Base-by-base conservation (phyloP, 2,797 vertebrate species). In the Crotalus adamanteus region DNA sequence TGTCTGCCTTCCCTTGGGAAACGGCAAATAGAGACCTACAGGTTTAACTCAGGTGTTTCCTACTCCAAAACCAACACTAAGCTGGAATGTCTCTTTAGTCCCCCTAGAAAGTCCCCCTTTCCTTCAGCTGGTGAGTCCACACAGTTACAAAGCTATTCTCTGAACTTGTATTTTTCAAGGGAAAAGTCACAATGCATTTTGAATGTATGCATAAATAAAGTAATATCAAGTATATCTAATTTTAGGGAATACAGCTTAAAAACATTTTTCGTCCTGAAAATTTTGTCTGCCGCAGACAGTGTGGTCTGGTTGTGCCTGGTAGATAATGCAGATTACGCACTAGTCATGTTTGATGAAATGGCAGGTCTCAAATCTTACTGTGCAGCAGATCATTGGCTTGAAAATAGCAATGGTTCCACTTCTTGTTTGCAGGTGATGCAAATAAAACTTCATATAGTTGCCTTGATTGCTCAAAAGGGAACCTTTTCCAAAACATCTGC, bases 401-500 rank as follows among this genome's bases (percentile, higher is more conserved):
- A 9, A 31, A 9, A 59, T 93, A 61, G 78, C 37, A 25, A n/a
- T 55, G 47, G 2, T 8, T 37, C 31, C 42, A 42, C 8, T 65
- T 93, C 20, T 56, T 37, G 42, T 93, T 89, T 93, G 59, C 51
- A 99, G 99, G 99, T 99, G 95, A 99, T 99, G 99, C 99, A 99
- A 95, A 98, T 99, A 98, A 99, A 99, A 95, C 98, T 99, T 88
- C 98, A 98, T 92, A 97, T 99, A 83, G 99, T 99, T 95, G 98
- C 98, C 47, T 93, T 99, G 4, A 95, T 99, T 51, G 99, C 99
- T 90, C 98, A 98, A 97, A 99, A 98, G 87, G 99, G 99, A 85
- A 98, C 97, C 94, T 99, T 99, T 96, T 99, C 99, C 20, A 99
- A 99, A 98, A 99, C 98, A 0, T 99, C 99, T 1, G 99, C 99